A percentile compares a stretch with the other conserved stretches of the same genome.
Conservation (phyloP, 1,140 invertebrate species). For the Drosophila sechellia region DNA sequence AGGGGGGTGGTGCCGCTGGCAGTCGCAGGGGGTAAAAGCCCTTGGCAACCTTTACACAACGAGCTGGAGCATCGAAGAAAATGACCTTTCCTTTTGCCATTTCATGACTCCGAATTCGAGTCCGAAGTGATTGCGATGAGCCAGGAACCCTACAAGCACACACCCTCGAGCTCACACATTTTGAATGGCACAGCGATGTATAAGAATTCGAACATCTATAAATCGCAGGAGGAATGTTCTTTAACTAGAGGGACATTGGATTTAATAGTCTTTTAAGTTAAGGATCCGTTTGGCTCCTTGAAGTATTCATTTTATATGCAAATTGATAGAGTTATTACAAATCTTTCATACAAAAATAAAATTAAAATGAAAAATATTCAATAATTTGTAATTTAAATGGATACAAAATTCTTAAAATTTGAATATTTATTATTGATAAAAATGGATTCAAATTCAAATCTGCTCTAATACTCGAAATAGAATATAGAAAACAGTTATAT, state of each 20-base stretch:
- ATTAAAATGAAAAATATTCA: neutral
- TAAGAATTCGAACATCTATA: constrained; percentile 5
- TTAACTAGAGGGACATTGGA: neutral
- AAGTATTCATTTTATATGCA: neutral
- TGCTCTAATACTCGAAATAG: too few species aligned
- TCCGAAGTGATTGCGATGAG: constrained; percentile 65
- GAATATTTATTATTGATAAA: too few species aligned
- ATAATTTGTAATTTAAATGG: neutral
- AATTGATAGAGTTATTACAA: neutral
- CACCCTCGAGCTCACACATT: constrained; percentile 11
- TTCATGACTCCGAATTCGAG: constrained; percentile 66
- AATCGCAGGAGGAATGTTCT: neutral
- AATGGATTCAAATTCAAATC: too few species aligned
- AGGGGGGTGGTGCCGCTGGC: neutral
- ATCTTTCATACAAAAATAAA: neutral
- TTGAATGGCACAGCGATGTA: constrained; percentile 8
- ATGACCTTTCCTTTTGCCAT: constrained; percentile 77
- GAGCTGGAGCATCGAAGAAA: constrained; percentile 74
- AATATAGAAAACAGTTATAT: too few species aligned
- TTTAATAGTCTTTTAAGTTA: neutral
- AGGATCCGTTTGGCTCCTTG: neutral
- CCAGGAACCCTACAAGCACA: constrained; percentile 32
- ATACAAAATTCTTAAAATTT: too few species aligned
- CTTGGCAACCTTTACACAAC: constrained; percentile 78
- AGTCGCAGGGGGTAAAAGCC: constrained; percentile 48